Evolutionary conservation across 2,113 vertebrate species (phyloP), one percentile per base, ranked within the genome.

Genomic region (Sorex fumeus): DNA sequence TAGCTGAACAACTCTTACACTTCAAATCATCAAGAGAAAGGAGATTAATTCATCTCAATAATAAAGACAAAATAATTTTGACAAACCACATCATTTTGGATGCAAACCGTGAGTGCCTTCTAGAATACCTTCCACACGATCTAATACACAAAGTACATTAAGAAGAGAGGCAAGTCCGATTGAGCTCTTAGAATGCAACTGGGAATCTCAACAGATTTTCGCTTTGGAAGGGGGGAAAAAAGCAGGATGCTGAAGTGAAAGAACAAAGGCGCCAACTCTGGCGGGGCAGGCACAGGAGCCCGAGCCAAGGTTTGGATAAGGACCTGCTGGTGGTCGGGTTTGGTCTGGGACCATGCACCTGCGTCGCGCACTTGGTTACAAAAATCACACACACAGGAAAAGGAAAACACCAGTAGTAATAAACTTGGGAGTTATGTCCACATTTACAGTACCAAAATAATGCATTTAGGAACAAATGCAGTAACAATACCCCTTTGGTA

Each of bases 1-100:
- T 97, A 98, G 97, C 98, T 98, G 97, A 98, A 98, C 98, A 98
- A 98, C 93, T 98, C 96, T 98, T 98, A 98, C 98, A 98, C 96
- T 98, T 98, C 96, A 98, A 98, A 97, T 98, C 96, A 97, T 97
- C 96, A 97, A 97, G 97, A 91, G 97, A 98, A 97, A 88, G 93
- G 93, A 97, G 96, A 97, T 97, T 94, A 95, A 95, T 96, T 94
- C 96, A 97, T 97, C 95, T 97, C 94, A 97, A 83, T 97, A 97
- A 96, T 97, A 97, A 97, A 98, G 98, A 98, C 97, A 98, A 97
- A 97, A 98, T 98, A 97, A 96, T 96, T 90, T 97, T 97, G 97
- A 98, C 97, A 98, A 98, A 98, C 93, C 97, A 98, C 98, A 94
- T 95, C 96, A 95, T 97, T 97, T 96, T 87, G 95, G 96, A 98